phyloP scores from a whole-genome alignment of 2,113 vertebrate species.

The Tachuris rubrigastra region DNA sequence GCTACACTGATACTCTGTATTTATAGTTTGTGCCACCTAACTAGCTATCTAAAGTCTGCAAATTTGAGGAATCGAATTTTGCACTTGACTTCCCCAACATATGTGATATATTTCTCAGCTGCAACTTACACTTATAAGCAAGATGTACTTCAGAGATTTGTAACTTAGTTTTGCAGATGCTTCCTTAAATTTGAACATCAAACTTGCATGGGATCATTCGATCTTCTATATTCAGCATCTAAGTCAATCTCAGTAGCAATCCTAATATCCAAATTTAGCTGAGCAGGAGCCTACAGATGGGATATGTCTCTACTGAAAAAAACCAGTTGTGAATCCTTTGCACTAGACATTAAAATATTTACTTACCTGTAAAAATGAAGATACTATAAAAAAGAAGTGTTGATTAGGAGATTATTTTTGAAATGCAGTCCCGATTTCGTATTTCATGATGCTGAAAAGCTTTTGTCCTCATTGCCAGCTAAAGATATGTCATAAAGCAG shows the following conservation, averaged over 20 bases:
- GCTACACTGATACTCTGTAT: neutral
- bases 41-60: neutral
- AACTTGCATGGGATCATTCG: neutral
- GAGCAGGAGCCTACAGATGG: neutral
- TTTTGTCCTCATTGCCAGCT: neutral
- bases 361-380: neutral
- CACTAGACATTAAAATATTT: neutral
- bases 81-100: neutral
- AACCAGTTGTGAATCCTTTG: neutral
- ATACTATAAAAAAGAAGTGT: neutral
- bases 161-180: neutral
- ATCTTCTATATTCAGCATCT: rapidly evolving
- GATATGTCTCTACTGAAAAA: neutral
- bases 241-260: neutral
- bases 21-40: neutral
- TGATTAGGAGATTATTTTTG: neutral
- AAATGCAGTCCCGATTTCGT: neutral
- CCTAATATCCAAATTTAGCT: neutral
- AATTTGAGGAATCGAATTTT: neutral
- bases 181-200: neutral
- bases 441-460: neutral
- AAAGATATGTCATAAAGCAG: neutral
- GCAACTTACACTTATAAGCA: neutral
- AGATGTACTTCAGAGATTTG: neutral
- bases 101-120: neutral